Conservation (phyloP, 1,140 invertebrate species). For the Leptopilina clavipes region DNA sequence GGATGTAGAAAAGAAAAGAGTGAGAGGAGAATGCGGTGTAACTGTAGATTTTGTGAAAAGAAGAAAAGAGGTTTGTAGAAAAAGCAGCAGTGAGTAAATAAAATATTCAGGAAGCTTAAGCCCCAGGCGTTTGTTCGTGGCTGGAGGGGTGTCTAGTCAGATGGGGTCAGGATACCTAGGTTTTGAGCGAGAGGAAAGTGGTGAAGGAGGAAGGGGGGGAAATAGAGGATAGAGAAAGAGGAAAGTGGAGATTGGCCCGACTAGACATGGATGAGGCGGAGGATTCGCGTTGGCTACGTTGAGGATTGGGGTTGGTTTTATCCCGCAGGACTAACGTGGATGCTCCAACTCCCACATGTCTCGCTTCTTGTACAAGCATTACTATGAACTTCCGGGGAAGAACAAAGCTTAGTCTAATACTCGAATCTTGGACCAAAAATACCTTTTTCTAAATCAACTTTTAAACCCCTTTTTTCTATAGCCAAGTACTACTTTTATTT, state of each 20-base stretch:
- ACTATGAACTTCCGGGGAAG: slow-evolving; percentile 26
- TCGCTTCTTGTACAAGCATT: slow-evolving; percentile 26
- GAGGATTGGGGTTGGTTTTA: slow-evolving; percentile 59
- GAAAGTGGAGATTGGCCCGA: slow-evolving; percentile 29
- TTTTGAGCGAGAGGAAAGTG: slow-evolving; percentile 14
- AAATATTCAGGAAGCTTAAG: slow-evolving; percentile 65
- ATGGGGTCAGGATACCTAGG: slow-evolving; percentile 40
- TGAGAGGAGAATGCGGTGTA: slow-evolving; percentile 36
- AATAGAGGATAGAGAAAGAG: slow-evolving; percentile 36
- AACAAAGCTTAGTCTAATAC: slow-evolving; percentile 30
- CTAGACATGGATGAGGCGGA: slow-evolving; percentile 44
- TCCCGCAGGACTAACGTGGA: slow-evolving; percentile 57
- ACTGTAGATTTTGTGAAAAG: slow-evolving; percentile 34
- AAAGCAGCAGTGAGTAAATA: slow-evolving; percentile 58
- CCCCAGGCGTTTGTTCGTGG: slow-evolving; percentile 63
- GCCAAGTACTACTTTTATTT: neutral
- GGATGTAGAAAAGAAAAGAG: slow-evolving; percentile 33
- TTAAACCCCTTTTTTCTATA: neutral
- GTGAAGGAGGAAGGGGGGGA: neutral
- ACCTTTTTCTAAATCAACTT: neutral
- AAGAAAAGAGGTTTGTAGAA: slow-evolving; percentile 33
- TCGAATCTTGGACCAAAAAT: slow-evolving; percentile 21
- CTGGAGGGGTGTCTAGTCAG: slow-evolving; percentile 56
- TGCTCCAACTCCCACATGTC: slow-evolving; percentile 24
- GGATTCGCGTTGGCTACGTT: slow-evolving; percentile 40